phyloP scores from a whole-genome alignment of 1,140 invertebrate species.

The Drosophila fuyamai region DNA sequence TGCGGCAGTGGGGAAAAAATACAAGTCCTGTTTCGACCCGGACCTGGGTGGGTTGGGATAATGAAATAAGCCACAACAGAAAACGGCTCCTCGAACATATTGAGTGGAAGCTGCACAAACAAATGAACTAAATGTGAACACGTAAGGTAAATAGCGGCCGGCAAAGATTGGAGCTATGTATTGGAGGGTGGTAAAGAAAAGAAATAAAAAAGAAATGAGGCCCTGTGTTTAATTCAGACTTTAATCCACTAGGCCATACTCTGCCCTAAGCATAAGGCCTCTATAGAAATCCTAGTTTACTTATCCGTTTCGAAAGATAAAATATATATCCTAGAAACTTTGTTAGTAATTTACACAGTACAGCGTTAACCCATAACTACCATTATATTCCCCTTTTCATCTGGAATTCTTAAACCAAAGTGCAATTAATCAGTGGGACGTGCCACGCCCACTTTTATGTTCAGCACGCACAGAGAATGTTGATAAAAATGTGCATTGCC shows the following conservation, averaged over 20 bases:
- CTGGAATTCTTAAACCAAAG: slow-evolving; percentile 37
- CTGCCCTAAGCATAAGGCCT: background rate
- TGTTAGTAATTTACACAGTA: no score
- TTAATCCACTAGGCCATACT: slow-evolving; percentile 12
- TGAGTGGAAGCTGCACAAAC: slow-evolving; percentile 61
- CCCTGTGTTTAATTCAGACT: slow-evolving; percentile 14
- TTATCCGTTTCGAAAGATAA: background rate
- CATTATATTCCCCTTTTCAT: slow-evolving; percentile 20
- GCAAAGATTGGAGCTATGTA: slow-evolving; percentile 17
- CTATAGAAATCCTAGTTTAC: no score
- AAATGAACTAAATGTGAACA: slow-evolving; percentile 75
- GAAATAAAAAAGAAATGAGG: background rate
- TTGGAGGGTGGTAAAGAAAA: background rate
- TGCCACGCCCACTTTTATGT: slow-evolving; percentile 63
- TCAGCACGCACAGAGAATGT: slow-evolving; percentile 59
- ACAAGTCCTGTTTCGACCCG: slow-evolving; percentile 31
- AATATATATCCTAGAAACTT: background rate
- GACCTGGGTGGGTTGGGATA: slow-evolving; percentile 36
- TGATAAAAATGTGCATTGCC: slow-evolving; percentile 73
- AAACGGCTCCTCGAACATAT: slow-evolving; percentile 47
- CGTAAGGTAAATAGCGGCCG: slow-evolving; percentile 67
- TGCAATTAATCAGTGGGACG: slow-evolving; percentile 78
- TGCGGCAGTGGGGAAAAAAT: slow-evolving; percentile 12
- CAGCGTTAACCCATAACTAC: background rate
- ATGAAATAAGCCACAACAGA: slow-evolving; percentile 61